These are phyloP conservation scores for Crypturellus tataupa DNA, from an alignment of 2,797 vertebrate genomes.

Conservation along the genomic window DNA sequence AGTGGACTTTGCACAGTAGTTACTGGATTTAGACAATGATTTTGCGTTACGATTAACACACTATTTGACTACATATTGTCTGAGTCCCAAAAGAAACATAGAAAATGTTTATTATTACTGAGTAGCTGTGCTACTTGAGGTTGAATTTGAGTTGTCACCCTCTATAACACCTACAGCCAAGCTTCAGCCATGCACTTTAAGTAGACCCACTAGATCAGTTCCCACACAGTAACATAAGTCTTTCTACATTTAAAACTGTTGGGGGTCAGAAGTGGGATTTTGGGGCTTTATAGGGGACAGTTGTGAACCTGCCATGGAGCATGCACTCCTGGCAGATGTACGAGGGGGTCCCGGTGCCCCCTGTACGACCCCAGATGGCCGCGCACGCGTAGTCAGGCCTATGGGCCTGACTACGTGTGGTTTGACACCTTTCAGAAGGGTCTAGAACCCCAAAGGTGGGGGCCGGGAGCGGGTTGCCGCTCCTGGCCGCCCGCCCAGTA, in stretches of 20 bases:
- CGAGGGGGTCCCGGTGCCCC: too few species aligned
- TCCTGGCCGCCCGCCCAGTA: too few species aligned
- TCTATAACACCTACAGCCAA: neutral
- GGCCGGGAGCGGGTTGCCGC: too few species aligned
- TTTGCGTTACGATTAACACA: accelerated
- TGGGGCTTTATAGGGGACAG: too few species aligned
- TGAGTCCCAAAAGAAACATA: neutral
- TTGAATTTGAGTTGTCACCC: neutral
- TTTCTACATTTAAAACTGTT: accelerated
- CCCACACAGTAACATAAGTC: neutral
- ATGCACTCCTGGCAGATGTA: too few species aligned
- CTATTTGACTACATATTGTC: neutral
- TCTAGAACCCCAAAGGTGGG: too few species aligned
- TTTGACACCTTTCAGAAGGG: too few species aligned
- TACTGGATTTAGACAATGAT: neutral
- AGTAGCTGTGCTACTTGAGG: neutral
- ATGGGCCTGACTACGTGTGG: too few species aligned
- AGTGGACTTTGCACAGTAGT: neutral
- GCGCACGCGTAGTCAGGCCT: too few species aligned
- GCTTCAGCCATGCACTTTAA: neutral
- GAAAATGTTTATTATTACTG: neutral
- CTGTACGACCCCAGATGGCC: too few species aligned
- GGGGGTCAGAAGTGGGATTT: too few species aligned
- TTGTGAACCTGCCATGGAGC: too few species aligned
- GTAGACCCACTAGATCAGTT: neutral